A percentile compares a stretch with the other conserved stretches of the same genome.
Evolutionary conservation across 2,888 invertebrate species (phyloP).

Genomic region (Agriopis marginaria): DNA sequence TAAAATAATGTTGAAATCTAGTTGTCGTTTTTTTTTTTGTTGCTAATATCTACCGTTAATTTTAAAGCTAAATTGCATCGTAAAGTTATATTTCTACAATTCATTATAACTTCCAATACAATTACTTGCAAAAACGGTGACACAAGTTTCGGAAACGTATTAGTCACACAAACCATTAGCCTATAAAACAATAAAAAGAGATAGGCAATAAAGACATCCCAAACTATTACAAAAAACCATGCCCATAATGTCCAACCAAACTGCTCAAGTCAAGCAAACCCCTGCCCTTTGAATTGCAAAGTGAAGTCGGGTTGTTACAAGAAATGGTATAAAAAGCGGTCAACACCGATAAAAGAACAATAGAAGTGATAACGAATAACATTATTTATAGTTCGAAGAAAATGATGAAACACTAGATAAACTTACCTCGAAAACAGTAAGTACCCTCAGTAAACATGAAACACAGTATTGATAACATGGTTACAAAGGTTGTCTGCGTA

Average conservation of each 20-base stretch:
- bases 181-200: conserved; percentile 14
- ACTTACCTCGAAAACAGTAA: neutral
- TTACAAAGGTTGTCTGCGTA: neutral
- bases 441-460: neutral
- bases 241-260: conserved; percentile 58
- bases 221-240: conserved; percentile 40
- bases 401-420: conserved; percentile 26
- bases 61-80: neutral
- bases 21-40: too few species aligned
- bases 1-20: too few species aligned
- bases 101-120: neutral
- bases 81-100: neutral
- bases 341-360: conserved; percentile 44
- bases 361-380: conserved; percentile 44
- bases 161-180: neutral
- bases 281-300: conserved; percentile 74
- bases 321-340: conserved; percentile 64
- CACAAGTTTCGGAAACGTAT: neutral
- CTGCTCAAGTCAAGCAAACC: conserved; percentile 57
- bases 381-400: conserved; percentile 29
- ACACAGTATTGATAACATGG: neutral
- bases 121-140: neutral
- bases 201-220: conserved; percentile 11
- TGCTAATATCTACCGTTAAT: too few species aligned
- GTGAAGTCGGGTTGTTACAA: conserved; percentile 59